phyloP scores from a whole-genome alignment of 1,140 invertebrate species.

The Cylas formicarius region DNA sequence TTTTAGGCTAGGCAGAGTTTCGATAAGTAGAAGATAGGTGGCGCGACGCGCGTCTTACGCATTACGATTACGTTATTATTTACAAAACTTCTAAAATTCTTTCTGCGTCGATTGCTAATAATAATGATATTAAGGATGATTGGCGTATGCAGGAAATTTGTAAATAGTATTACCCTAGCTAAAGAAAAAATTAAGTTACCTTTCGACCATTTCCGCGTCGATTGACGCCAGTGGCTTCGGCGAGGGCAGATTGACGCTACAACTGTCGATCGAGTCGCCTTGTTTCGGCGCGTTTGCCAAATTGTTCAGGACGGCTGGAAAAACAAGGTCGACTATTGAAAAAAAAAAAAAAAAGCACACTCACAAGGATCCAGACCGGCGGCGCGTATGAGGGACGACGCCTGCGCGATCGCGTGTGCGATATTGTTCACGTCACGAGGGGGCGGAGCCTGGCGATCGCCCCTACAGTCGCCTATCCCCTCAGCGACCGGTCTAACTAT shows the following conservation, averaged over 20 bases:
- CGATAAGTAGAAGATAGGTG: too few species aligned
- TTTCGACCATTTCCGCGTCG: conserved; percentile 60
- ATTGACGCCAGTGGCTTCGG: conserved; percentile 65
- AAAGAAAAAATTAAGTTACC: conserved; percentile 34
- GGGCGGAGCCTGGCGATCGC: not conserved
- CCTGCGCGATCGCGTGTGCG: conserved; percentile 63
- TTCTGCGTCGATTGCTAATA: too few species aligned
- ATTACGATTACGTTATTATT: too few species aligned
- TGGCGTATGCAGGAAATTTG: too few species aligned
- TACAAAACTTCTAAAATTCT: too few species aligned
- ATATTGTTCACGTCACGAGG: conserved; percentile 51
- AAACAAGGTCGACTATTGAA: conserved; percentile 8
- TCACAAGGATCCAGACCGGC: conserved; percentile 52
- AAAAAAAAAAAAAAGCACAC: conserved; percentile 12
- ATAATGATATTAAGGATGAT: too few species aligned
- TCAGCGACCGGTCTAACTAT: conserved; percentile 63
- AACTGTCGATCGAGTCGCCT: too few species aligned
- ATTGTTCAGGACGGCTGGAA: not conserved
- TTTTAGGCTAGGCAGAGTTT: too few species aligned
- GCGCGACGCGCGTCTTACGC: too few species aligned
- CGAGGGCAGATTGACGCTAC: conserved; percentile 62
- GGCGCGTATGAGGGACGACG: conserved; percentile 60
- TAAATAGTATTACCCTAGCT: conserved; percentile 1
- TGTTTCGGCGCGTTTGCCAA: too few species aligned
- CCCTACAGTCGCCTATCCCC: not conserved